These are phyloP conservation scores for Ernsta delagoae DNA, from an alignment of 2,888 invertebrate genomes.

Conservation along the genomic window DNA sequence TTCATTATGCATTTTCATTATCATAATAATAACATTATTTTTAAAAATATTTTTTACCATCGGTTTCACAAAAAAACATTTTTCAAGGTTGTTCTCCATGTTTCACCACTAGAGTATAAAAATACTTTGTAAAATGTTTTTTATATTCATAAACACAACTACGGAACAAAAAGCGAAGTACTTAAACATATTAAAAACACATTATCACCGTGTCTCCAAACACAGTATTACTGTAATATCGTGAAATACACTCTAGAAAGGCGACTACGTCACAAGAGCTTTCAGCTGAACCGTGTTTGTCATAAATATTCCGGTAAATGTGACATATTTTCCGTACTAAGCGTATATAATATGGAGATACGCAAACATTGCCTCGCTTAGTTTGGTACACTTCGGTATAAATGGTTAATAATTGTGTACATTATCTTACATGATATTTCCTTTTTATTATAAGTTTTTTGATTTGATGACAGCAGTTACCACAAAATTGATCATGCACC, in stretches of 20 bases:
- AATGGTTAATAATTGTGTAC: neutral
- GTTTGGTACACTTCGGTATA: constrained; percentile 12
- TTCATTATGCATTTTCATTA: too few relatives aligned
- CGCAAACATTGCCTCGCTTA: constrained; percentile 20
- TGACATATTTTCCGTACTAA: constrained; percentile 28
- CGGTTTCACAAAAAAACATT: too few relatives aligned
- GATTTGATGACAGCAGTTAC: too few relatives aligned
- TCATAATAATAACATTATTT: too few relatives aligned
- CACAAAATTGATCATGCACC: too few relatives aligned
- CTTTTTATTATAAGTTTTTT: too few relatives aligned
- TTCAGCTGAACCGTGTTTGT: constrained; percentile 17
- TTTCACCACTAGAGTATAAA: too few relatives aligned
- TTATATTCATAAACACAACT: neutral
- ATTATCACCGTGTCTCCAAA: constrained; percentile 4
- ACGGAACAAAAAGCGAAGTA: neutral
- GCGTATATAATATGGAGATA: neutral
- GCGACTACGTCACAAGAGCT: constrained; percentile 19
- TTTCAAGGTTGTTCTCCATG: too few relatives aligned
- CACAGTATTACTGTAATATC: constrained; percentile 16
- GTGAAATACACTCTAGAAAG: constrained; percentile 25
- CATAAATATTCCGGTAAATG: constrained; percentile 24
- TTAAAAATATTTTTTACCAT: too few relatives aligned
- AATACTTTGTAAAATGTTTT: too few relatives aligned
- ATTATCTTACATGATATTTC: neutral
- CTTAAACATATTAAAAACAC: constrained; percentile 26